Percentiles rank a stretch among this genome's conserved stretches.
Evolutionary conservation across 2,113 vertebrate species (phyloP).

Genomic region (Neolamprologus variostigma): DNA sequence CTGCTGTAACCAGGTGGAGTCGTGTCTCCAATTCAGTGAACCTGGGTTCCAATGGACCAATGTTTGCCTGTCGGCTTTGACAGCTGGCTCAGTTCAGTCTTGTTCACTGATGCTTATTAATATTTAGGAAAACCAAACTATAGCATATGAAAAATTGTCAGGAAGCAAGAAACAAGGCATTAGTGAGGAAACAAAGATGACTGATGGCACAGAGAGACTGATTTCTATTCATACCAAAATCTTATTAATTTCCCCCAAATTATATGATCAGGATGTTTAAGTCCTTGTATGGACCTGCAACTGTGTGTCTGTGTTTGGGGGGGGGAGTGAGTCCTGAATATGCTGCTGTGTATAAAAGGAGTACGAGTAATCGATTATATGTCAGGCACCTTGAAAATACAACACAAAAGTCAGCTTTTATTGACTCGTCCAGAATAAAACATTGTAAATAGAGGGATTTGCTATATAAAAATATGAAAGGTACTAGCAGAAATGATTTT

Average conservation of each 20-base stretch:
- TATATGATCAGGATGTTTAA: neutral
- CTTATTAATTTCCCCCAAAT: neutral
- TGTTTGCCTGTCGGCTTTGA: neutral
- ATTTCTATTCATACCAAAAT: neutral
- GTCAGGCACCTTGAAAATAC: neutral
- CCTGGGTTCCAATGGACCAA: fast-evolving
- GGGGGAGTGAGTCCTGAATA: fast-evolving
- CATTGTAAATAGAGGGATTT: neutral
- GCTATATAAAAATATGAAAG: fast-evolving
- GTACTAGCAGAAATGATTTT: neutral
- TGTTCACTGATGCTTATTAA: neutral
- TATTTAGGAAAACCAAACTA: neutral
- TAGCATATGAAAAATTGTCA: neutral
- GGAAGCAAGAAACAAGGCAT: neutral
- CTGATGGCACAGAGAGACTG: neutral
- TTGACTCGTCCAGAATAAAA: neutral
- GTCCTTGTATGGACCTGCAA: neutral
- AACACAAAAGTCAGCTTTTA: neutral
- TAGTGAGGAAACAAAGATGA: neutral
- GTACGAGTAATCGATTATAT: neutral
- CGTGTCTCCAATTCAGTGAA: neutral
- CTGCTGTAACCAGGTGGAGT: neutral
- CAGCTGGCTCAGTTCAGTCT: neutral
- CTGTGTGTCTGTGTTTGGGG: neutral
- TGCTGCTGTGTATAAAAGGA: neutral